Base-by-base conservation (phyloP, 2,113 vertebrate species). In the Amazona guildingii region DNA sequence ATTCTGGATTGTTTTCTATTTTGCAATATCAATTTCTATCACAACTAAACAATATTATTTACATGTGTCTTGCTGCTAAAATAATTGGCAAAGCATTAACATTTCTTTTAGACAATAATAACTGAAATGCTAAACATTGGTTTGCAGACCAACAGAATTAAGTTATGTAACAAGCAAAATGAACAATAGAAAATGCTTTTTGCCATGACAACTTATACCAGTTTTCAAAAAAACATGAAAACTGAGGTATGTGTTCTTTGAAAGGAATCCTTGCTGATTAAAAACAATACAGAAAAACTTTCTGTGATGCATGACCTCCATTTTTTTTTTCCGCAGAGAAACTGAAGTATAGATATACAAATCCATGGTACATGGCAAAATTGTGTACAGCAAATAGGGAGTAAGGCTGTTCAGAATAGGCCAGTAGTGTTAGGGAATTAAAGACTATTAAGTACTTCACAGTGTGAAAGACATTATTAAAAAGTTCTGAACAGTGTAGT, bases 291-390 rank as follows among this genome's bases (percentile, higher is more conserved):
- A 48, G 31, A 70, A 75, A 62, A 69, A 16, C 6, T 23, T 75
- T 64, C 17, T 43, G 37, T 78, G n/a, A 57, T 62, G 1, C 2
- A 44, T 37, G 8, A 66, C 6, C 4, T 67, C 51, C 0, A 3
- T 29, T 37, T 54, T 43, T 61, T 74, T 67, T 41, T 19, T 20
- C 12, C 20, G 5, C 11, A 29, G 13, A 67, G 16, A 78, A 70
- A 63, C 70, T 74, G 44, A 54, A 31, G 17, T n/a, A 70, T 15
- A 7, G 17, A 8, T 81, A 11, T 24, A 20, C 67, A 63, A 87
- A 81, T 48, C 17, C 25, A 61, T 43, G 19, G 19, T 61, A 70
- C 62, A 62, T 19, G 2, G 19, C 18, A 72, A 70, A 69, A 57
- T 12, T n/a, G 3, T 19, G 37, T 0, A 0, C 31, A 67, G 41